Evolutionary conservation across 2,113 vertebrate species (phyloP), one percentile per base, ranked within the genome.

Genomic region (Scalopus aquaticus): DNA sequence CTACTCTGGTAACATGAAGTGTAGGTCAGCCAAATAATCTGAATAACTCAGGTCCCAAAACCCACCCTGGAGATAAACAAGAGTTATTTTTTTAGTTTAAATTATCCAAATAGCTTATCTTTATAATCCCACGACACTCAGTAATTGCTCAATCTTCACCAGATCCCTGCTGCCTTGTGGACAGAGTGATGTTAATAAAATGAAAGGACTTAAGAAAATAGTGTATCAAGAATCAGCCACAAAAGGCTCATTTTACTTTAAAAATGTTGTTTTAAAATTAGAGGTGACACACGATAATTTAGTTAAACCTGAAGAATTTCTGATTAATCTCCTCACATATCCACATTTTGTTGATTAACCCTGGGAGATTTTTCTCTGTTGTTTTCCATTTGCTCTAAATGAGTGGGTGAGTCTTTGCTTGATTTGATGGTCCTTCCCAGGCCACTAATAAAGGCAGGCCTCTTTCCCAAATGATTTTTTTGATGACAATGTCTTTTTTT

Each of bases 231-330:
- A 96, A 88, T 82, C 72, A 95, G 37, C 54, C 84, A 22, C 20
- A 30, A 85, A 95, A 85, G 42, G 16, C 39, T 96, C 58, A 84
- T 90, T 95, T 97, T 96, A 96, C 87, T 93, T 87, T 90, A 74
- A 95, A 97, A 96, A 85, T 90, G 83, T 96, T 95, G 46, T 77
- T 95, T 89, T 93, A 60, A 88, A 95, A 90, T 94, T 93, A 94
- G 62, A 93, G 69, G 35, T 85, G 76, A 95, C 88, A 93, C 51
- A 93, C 74, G 54, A 79, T 90, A 80, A 90, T 94, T 96, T 92
- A 95, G 51, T 80, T 74, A 90, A 92, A 93, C 72, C 42, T 30
- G 44, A 94, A 95, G 67, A 95, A 93, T 93, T 96, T 62, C 49
- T 90, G 76, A 72, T 91, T 90, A 70, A 93, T 95, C 28, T 74